Base-by-base conservation (phyloP, 92 coral and sea anemone genomes). In the Meandrina meandrites region DNA sequence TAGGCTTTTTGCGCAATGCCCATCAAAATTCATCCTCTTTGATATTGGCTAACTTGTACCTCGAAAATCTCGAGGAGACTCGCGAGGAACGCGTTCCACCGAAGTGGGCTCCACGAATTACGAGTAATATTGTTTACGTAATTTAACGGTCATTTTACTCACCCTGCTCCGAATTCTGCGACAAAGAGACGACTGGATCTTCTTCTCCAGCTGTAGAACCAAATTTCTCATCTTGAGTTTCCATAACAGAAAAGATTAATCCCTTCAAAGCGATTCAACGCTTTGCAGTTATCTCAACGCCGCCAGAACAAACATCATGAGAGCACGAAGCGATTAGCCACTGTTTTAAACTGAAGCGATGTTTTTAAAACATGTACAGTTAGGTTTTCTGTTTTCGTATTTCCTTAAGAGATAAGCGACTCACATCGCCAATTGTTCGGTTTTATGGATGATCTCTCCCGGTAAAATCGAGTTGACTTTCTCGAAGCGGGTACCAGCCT, bases 401-500 rank as follows among this genome's bases (percentile, higher is more conserved):
- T 16, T 54, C 42, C 28, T 9, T 45, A 9, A 47, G 67, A 17
- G 35, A 31, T 45, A 50, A 27, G 28, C 18, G 48, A 51, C 9
- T 82, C 78, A 13, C 47, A 58, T 36, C 47, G 56, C 17, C 51
- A 28, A 22, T 31, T 73, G 10, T 22, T 40, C 1, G 35, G 12
- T 54, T 54, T 27, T 3, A 68, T 5, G 31, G 76, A 50, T 74
- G 57, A 37, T 84, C 35, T 27, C 11, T 56, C n/a, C 57, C 78
- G 78, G 9, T 30, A 4, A 70, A 74, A 42, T 37, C 53, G 70
- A 84, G 81, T 57, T 34, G 36, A 54, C 9, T 75, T 75, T 14
- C 4, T 10, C 53, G 19, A 54, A 77, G 83, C 88, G 48, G 88
- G 88, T 85, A 85, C 88, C 88, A 40, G 88, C 32, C 50, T 42